Evolutionary conservation across 2,113 vertebrate species (phyloP).

Genomic region (Laticauda colubrina): DNA sequence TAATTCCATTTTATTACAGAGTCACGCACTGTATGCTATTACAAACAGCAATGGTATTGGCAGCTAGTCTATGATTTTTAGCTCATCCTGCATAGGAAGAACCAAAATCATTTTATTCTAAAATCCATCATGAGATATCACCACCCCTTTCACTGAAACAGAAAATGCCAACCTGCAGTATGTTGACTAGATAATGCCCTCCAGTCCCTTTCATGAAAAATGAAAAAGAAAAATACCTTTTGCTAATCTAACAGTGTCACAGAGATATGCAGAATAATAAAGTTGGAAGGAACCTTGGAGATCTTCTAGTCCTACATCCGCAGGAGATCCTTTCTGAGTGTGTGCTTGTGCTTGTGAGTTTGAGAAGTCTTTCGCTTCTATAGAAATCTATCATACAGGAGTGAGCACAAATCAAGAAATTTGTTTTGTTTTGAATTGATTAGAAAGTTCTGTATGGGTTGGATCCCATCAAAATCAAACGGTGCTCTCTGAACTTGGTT

Average conservation of each 20-base stretch:
- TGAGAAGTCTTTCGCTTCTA: not conserved
- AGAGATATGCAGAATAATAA: not conserved
- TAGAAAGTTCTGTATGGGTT: not conserved
- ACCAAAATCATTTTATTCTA: not conserved
- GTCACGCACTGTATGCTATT: not conserved
- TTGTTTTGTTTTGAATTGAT: not conserved
- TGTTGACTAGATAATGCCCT: not conserved
- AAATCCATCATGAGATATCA: not conserved
- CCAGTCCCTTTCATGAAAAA: not conserved
- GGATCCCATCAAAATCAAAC: not conserved
- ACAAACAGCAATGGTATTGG: constrained; percentile 11
- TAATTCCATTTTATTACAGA: not conserved
- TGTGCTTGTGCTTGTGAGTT: too few relatives aligned
- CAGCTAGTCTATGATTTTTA: not conserved
- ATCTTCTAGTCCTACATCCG: too few relatives aligned
- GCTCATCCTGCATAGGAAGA: not conserved
- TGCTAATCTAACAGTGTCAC: not conserved
- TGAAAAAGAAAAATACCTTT: not conserved
- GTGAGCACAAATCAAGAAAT: not conserved
- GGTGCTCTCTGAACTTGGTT: too few relatives aligned
- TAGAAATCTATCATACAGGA: not conserved
- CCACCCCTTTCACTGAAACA: not conserved
- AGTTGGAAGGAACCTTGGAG: too few relatives aligned
- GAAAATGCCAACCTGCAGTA: not conserved
- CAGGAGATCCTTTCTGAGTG: too few relatives aligned